phyloP scores from a whole-genome alignment of 1,140 invertebrate genomes.

The Drosophila equinoxialis region DNA sequence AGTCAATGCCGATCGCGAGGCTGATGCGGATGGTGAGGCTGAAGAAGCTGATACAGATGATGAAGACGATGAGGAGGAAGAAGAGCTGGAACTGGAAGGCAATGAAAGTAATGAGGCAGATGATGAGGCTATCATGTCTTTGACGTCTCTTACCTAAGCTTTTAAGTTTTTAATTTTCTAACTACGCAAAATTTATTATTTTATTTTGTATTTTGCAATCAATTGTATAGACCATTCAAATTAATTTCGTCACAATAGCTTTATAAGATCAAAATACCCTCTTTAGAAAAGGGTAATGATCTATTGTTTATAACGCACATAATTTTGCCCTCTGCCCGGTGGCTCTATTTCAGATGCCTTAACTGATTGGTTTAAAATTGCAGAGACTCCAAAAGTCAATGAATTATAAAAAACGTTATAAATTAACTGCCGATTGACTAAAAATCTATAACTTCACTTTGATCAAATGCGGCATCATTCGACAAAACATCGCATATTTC shows the following conservation, averaged over 20 bases:
- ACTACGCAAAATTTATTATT: neutral
- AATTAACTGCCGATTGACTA: neutral
- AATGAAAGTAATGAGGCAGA: slow-evolving; percentile 10
- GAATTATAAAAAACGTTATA: neutral
- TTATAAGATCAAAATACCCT: neutral
- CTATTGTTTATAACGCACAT: neutral
- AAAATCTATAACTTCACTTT: neutral
- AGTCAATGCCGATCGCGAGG: neutral
- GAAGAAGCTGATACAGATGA: slow-evolving; percentile 27
- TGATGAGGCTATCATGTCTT: slow-evolving; percentile 11
- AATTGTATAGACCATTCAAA: neutral
- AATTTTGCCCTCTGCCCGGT: neutral
- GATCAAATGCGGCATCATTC: neutral
- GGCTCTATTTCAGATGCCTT: neutral
- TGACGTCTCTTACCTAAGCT: slow-evolving; percentile 16
- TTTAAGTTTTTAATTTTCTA: neutral
- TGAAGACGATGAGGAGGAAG: slow-evolving; percentile 30
- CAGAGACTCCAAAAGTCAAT: neutral
- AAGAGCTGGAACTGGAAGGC: slow-evolving; percentile 6
- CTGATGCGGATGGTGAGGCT: slow-evolving; percentile 11
- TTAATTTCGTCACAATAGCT: neutral
- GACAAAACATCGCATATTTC: neutral
- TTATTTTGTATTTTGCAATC: neutral
- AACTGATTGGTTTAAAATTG: neutral
- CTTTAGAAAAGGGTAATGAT: neutral